Conservation (phyloP, 2,113 vertebrate genomes). For the Aviceda subcristata region DNA sequence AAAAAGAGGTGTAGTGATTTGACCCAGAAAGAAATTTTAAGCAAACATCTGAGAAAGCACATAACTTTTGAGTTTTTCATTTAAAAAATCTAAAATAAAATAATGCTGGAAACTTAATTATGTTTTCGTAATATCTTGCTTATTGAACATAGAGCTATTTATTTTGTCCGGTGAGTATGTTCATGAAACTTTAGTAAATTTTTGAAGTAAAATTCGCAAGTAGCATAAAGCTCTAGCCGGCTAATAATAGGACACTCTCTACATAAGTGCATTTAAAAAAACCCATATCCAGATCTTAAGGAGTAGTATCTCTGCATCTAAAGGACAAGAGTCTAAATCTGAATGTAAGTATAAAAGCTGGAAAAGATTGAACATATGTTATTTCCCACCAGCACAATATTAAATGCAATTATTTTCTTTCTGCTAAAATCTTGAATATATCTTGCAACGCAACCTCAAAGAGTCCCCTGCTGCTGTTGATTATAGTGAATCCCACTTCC, state of each 20-base stretch:
- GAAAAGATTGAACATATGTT: constrained; percentile 48
- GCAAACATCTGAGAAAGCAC: neutral
- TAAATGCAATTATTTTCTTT: constrained; percentile 69
- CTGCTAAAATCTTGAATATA: constrained; percentile 60
- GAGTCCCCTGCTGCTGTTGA: constrained; percentile 58
- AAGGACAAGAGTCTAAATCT: constrained; percentile 33
- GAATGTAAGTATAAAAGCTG: constrained; percentile 42
- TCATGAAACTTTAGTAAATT: constrained; percentile 4
- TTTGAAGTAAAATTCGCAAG: constrained; percentile 17
- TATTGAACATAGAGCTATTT: constrained; percentile 4
- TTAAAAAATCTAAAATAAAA: neutral
- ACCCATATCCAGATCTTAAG: neutral
- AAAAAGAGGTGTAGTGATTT: neutral
- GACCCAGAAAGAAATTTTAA: neutral
- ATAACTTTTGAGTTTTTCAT: neutral
- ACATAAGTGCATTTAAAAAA: neutral
- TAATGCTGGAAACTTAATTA: neutral
- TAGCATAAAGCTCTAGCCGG: neutral
- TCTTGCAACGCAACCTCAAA: constrained; percentile 57
- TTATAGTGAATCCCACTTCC: constrained; percentile 63
- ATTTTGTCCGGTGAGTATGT: neutral
- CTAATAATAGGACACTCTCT: neutral
- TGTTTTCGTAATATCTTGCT: neutral
- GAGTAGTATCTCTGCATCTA: neutral
- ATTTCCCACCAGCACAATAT: constrained; percentile 45